Base-by-base conservation (phyloP, 2,888 invertebrate genomes). In the Cataglyphis cursor region DNA sequence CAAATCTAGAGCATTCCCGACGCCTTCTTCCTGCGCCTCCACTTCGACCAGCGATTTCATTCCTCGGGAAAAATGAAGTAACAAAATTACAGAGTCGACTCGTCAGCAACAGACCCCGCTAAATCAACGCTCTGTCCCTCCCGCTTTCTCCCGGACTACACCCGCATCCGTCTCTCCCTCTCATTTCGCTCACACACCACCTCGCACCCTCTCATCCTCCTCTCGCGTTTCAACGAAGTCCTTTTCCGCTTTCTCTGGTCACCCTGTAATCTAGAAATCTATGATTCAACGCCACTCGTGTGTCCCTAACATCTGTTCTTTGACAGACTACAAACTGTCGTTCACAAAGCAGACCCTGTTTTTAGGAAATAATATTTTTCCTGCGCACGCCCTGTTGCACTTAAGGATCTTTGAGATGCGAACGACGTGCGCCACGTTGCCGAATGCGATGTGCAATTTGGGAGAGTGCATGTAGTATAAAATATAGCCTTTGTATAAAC, bases 231-330 rank as follows among this genome's bases (percentile, higher is more conserved):
- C 89, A 86, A 65, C 89, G 72, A 78, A 84, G 87, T 87, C 87
- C 88, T 88, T 87, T 83, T 81, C 81, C 84, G 83, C 83, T 88
- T 87, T 88, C 81, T 85, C 86, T 85, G 88, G 90, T 84, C 87
- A 88, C 90, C 89, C 92, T 91, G 90, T 92, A 93, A 93, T 93
- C 93, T 92, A 89, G 88, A 90, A 92, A 93, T 92, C 93, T 93
- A 93, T 92, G 93, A 93, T 93, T 93, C 93, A 91, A 92, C 91
- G 90, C 84, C 91, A 93, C 91, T 93, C 92, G 91, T 89, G 90
- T 88, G 91, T 91, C 93, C 88, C 86, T 87, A 85, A 90, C 93
- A 92, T 93, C 92, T 92, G 93, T 82, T 82, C 84, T 81, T 82
- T 80, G 90, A 84, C 86, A 90, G 89, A 86, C 88, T 90, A 82